These are phyloP conservation scores for Tylochromis polylepis DNA, from an alignment of 2,113 vertebrate genomes.

Conservation along the genomic window DNA sequence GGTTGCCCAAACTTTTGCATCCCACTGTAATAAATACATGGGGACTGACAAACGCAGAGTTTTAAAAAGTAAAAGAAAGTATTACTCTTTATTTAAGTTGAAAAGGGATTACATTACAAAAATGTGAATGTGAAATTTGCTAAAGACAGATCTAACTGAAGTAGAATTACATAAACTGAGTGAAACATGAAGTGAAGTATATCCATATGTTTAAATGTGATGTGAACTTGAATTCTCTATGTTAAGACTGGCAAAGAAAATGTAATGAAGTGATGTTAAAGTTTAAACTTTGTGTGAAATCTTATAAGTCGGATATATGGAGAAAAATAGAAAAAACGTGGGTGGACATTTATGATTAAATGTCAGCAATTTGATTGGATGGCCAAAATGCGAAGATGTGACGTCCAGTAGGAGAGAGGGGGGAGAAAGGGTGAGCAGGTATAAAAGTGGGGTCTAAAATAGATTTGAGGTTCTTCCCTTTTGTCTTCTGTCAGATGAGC, in stretches of 20 bases:
- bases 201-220: not conserved
- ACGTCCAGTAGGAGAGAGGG: not conserved
- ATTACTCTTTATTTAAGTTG: no score
- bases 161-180: no score
- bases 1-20: no score
- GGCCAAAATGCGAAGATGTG: not conserved
- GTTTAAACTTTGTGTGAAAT: not conserved
- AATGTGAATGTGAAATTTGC: not conserved
- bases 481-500: not conserved
- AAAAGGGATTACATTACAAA: not conserved
- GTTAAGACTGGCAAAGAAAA: not conserved
- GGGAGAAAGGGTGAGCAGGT: not conserved
- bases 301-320: not conserved
- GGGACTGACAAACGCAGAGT: no score
- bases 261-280: not conserved
- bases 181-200: no score
- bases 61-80: not conserved
- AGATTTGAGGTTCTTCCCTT: not conserved
- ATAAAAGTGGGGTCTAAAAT: not conserved
- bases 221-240: no score
- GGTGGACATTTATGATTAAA: not conserved
- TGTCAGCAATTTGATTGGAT: no score
- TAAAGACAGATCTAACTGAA: not conserved
- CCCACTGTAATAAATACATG: no score
- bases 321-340: not conserved